These are phyloP conservation scores for Parelbella ahira DNA, from an alignment of 2,888 invertebrate genomes.

Conservation along the genomic window DNA sequence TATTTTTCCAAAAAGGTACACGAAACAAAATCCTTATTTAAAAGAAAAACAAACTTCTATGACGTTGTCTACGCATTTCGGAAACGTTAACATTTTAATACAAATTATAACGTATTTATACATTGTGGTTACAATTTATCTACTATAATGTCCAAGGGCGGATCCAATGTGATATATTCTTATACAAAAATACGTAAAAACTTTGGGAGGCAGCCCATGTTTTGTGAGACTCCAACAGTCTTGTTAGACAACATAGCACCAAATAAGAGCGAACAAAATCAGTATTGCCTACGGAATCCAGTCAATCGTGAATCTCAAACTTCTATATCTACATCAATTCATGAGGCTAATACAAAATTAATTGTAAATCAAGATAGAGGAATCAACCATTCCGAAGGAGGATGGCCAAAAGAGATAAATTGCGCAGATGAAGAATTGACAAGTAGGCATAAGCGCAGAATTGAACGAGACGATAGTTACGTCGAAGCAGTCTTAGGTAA, in stretches of 20 bases:
- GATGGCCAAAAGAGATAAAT: constrained; percentile 88
- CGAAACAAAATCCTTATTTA: too few relatives aligned
- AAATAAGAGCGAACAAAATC: constrained; percentile 44
- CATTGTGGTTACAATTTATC: too few relatives aligned
- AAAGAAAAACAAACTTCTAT: too few relatives aligned
- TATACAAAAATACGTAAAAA: constrained; percentile 62
- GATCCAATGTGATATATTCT: constrained; percentile 31
- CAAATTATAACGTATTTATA: too few relatives aligned
- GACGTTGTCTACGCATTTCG: too few relatives aligned
- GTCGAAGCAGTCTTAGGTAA: constrained; percentile 80
- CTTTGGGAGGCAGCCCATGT: constrained; percentile 69
- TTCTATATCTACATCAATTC: constrained; percentile 45
- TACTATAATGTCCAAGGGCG: constrained; percentile 8
- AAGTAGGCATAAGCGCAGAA: constrained; percentile 84
- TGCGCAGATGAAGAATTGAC: constrained; percentile 84
- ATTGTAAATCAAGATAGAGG: constrained; percentile 74
- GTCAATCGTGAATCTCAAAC: constrained; percentile 60
- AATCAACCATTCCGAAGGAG: constrained; percentile 87
- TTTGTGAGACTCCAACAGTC: constrained; percentile 48
- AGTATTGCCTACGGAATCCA: constrained; percentile 66
- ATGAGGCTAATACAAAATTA: constrained; percentile 79
- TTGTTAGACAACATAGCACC: constrained; percentile 53
- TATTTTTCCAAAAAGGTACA: too few relatives aligned
- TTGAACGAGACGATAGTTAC: constrained; percentile 88
- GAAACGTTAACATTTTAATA: too few relatives aligned